Percentiles rank a stretch among this genome's conserved stretches.
phyloP scores from a whole-genome alignment of 2,113 vertebrate genomes.

The Centropus unirufus region DNA sequence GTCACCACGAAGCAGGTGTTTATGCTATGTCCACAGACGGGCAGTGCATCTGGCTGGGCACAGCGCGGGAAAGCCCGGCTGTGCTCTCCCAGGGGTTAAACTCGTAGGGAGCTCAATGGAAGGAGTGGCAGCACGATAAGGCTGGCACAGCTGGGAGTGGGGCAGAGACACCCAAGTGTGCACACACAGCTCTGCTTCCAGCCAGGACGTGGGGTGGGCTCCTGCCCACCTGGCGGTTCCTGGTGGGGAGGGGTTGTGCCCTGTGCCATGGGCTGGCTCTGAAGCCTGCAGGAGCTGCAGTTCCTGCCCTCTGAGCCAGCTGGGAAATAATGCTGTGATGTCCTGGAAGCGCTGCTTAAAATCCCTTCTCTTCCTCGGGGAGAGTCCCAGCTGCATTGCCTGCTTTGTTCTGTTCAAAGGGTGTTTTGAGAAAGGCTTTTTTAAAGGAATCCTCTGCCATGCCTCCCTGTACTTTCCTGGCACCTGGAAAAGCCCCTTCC shows the following conservation, averaged over 20 bases:
- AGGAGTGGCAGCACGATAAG: not conserved
- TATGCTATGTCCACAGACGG: accelerated
- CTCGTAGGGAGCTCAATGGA: not conserved
- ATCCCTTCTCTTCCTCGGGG: not conserved
- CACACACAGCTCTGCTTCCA: not conserved
- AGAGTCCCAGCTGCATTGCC: not conserved
- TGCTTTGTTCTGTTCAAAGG: not conserved
- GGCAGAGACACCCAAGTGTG: not conserved
- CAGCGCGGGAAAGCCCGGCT: not conserved
- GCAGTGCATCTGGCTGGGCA: not conserved
- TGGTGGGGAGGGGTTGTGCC: not conserved
- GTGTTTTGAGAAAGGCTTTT: not conserved
- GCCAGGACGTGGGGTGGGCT: not conserved
- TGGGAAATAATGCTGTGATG: not conserved
- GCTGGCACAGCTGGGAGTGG: not conserved
- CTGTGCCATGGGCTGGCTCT: not conserved
- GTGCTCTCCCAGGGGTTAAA: not conserved
- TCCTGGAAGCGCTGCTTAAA: not conserved
- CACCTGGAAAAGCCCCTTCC: not conserved
- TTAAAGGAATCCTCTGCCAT: not conserved
- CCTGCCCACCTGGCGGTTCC: not conserved
- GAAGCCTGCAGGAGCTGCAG: not conserved
- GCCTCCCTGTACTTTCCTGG: not conserved
- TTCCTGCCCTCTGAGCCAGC: not conserved
- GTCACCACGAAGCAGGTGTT: accelerated